Conservation (phyloP, 2,797 vertebrate genomes). For the Meda fulgida region DNA sequence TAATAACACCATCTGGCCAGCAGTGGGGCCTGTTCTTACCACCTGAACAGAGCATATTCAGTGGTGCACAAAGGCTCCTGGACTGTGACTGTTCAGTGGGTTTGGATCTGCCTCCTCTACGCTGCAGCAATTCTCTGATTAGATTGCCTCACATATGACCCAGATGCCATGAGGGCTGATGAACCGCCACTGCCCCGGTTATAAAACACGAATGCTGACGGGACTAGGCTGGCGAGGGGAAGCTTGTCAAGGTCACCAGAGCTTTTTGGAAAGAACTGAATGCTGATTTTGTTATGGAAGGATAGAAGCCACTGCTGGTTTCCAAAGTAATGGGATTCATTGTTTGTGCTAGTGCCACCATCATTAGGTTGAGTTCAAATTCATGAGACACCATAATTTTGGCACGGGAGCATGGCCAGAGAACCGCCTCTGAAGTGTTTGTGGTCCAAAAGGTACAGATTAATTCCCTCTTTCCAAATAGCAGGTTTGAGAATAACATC, state of each 20-base stretch:
- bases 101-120: constrained; percentile 25
- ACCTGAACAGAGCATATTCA: constrained; percentile 22
- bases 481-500: not conserved
- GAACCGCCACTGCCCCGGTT: constrained; percentile 15
- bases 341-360: constrained; percentile 18
- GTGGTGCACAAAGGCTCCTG: constrained; percentile 18
- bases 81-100: constrained; percentile 13
- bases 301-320: not conserved
- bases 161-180: constrained; percentile 44
- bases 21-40: constrained; percentile 31
- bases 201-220: constrained; percentile 28
- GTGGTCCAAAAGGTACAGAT: not conserved
- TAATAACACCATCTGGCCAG: constrained; percentile 48
- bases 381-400: constrained; percentile 26
- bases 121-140: constrained; percentile 40
- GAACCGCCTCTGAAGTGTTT: not conserved
- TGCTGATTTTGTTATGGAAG: constrained; percentile 11
- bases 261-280: constrained; percentile 32
- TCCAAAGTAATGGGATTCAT: constrained; percentile 21
- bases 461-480: not conserved
- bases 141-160: constrained; percentile 40
- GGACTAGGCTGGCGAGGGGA: constrained; percentile 4
- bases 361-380: constrained; percentile 30
- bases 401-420: not conserved
- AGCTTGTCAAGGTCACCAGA: constrained; percentile 33